phyloP scores from a whole-genome alignment of 2,797 vertebrate species.

The Cynopterus sphinx region DNA sequence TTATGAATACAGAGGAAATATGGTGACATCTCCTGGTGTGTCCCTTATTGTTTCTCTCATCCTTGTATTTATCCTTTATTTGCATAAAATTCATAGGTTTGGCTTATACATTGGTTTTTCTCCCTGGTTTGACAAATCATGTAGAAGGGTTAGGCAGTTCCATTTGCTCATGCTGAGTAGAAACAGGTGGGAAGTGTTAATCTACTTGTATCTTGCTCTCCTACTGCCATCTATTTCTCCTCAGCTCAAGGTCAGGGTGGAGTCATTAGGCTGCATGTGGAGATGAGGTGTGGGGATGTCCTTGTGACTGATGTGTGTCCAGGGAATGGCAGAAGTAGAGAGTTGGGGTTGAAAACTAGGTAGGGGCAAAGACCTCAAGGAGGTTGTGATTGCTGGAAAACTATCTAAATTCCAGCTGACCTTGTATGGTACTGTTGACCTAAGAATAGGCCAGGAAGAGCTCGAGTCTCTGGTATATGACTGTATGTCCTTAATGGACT shows the following conservation, averaged over 20 bases:
- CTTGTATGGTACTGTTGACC: background rate
- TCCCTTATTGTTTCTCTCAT: background rate
- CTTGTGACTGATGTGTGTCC: background rate
- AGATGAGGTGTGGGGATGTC: background rate
- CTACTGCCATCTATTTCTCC: background rate
- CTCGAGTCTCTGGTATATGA: background rate
- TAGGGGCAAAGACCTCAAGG: background rate
- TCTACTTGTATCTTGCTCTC: background rate
- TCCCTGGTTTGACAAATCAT: background rate
- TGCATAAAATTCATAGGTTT: background rate
- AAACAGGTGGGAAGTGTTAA: background rate
- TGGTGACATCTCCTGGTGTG: background rate
- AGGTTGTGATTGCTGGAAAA: background rate
- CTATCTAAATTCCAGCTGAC: background rate
- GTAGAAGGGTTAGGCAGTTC: background rate
- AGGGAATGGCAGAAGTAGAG: background rate
- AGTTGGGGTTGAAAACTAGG: background rate
- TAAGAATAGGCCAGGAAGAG: background rate
- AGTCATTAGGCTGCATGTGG: background rate
- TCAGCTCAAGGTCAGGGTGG: background rate
- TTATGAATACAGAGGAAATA: conserved; percentile 4
- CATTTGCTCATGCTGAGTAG: background rate
- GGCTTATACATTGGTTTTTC: background rate
- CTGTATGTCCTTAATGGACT: background rate
- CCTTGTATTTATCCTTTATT: background rate